Percentiles rank a stretch among this genome's conserved stretches.
phyloP scores from a whole-genome alignment of 2,113 vertebrate species.

The Dermatemys mawii region DNA sequence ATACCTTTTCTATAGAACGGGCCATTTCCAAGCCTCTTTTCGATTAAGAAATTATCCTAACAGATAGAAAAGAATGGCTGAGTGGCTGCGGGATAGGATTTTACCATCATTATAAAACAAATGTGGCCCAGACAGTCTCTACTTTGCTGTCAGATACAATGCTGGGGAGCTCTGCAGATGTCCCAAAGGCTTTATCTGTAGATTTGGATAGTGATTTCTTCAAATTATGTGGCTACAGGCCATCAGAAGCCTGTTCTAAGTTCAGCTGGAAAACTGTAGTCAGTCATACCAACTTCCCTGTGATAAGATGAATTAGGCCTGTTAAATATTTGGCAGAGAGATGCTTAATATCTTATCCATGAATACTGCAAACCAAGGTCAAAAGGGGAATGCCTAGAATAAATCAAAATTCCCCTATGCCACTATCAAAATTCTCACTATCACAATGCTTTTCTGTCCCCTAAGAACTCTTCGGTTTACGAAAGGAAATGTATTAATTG shows the following conservation, averaged over 20 bases:
- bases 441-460: neutral
- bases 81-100: neutral
- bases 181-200: neutral
- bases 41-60: neutral
- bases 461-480: neutral
- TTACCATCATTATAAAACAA: neutral
- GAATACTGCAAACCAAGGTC: neutral
- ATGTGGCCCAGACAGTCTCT: neutral
- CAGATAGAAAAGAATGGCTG: neutral
- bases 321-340: conserved; percentile 44
- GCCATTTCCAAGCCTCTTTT: neutral
- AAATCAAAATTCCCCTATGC: neutral
- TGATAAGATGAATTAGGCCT: neutral
- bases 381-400: neutral
- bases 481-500: neutral
- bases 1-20: neutral
- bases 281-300: conserved; percentile 47
- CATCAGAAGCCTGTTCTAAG: neutral
- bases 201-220: neutral
- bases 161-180: neutral
- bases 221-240: neutral
- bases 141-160: neutral
- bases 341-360: neutral
- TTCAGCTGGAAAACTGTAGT: conserved; percentile 35
- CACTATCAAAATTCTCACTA: neutral